Evolutionary conservation across 2,113 vertebrate species (phyloP).

Genomic region (Actenoides hombroni): DNA sequence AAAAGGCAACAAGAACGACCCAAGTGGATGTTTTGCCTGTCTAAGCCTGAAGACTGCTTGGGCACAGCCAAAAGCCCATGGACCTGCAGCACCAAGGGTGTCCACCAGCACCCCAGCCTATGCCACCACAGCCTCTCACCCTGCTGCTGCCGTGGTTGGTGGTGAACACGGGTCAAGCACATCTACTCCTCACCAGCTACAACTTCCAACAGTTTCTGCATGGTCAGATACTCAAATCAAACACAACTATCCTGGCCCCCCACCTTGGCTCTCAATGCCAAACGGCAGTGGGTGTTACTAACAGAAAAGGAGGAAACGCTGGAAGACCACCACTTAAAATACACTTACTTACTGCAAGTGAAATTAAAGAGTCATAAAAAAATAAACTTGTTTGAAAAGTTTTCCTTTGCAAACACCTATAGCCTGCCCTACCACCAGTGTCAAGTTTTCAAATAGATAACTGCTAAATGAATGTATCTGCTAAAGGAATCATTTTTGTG

Average conservation of each 20-base stretch:
- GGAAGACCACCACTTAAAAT: not conserved
- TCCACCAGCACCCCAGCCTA: not conserved
- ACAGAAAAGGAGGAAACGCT: not conserved
- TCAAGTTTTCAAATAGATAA: conserved; percentile 1
- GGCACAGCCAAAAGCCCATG: not conserved
- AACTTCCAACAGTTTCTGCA: not conserved
- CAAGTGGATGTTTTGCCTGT: not conserved
- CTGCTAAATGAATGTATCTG: conserved; percentile 46
- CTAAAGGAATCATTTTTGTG: conserved; percentile 34
- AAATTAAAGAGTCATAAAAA: not conserved
- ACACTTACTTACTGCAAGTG: not conserved
- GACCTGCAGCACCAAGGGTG: not conserved
- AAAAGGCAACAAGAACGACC: not conserved
- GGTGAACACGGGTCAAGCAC: not conserved
- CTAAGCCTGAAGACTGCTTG: not conserved
- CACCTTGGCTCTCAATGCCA: not conserved
- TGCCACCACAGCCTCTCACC: not conserved
- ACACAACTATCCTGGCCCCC: not conserved
- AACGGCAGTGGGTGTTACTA: not conserved
- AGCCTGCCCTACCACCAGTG: not conserved
- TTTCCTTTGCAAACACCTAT: not conserved
- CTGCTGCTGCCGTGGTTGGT: accelerated
- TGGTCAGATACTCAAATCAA: not conserved
- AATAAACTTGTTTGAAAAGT: not conserved
- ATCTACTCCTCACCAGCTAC: not conserved